Base-by-base conservation (phyloP, 2,797 vertebrate genomes). In the Lateolabrax maculatus region DNA sequence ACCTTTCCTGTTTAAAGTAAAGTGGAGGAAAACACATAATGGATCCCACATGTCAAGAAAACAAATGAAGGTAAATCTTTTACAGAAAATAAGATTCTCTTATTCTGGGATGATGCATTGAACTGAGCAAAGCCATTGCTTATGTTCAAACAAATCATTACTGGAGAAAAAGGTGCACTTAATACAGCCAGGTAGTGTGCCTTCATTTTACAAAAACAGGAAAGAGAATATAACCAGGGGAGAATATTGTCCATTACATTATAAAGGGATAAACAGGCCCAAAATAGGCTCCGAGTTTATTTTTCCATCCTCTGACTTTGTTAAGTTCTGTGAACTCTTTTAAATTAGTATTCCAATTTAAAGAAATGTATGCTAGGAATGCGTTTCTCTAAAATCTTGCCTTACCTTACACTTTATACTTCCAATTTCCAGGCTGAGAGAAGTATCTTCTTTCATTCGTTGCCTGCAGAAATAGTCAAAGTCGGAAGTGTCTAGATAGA, bases 401-500 rank as follows among this genome's bases (percentile, higher is more conserved):
- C 71, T 70, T 44, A 37, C 44, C 21, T 53, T 60, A 81, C 61
- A 74, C 53, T 71, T 71, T 53, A 62, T 64, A 57, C 65, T 31
- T 75, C 44, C 36, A 66, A 48, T 84, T 79, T 67, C 43, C n/a
- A 63, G 46, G 39, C 60, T 51, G 8, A 65, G 48, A 71, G 48
- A 61, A 43, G 43, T 58, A 66, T 69, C 51, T 29, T 46, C 48
- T 85, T 85, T 77, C 75, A 72, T 79, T 51, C 41, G 69, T 16
- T 79, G 63, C 58, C 51, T 71, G 49, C 39, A 72, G 80, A 78
- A 75, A 70, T 15, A 68, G n/a, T 46, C 16, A 21, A 41, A 52
- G 36, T 51, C 75, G 72, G 9, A 70, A 83, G 75, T 66, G 75
- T 80, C 74, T 87, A 64, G 46, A 81, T 58, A 79, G 77, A 63